These are phyloP conservation scores for Sanderia malayensis DNA, from an alignment of 30 jellyfish, hydroid and myxozoan genomes.

Conservation along the genomic window DNA sequence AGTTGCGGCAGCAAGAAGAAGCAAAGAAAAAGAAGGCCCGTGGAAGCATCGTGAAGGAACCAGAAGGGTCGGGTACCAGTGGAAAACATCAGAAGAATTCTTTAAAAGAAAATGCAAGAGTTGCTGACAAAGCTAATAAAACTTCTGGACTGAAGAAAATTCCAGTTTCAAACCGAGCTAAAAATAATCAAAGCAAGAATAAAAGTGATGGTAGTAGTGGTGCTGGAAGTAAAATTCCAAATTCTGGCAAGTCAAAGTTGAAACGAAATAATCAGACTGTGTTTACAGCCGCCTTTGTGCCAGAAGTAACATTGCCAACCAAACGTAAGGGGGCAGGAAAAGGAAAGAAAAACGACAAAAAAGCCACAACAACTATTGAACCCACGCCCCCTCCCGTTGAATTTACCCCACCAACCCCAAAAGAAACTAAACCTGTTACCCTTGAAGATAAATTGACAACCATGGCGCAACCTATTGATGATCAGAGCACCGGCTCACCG, in stretches of 20 bases:
- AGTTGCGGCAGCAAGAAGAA: not conserved
- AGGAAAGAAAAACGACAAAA: not conserved
- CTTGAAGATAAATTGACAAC: conserved; percentile 40
- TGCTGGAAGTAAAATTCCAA: not conserved
- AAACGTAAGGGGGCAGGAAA: not conserved
- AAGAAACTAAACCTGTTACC: conserved; percentile 30
- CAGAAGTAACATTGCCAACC: not conserved
- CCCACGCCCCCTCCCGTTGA: conserved; percentile 17
- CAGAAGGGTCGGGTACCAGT: not conserved
- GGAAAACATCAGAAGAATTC: not conserved
- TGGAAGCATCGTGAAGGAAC: not conserved
- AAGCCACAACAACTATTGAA: not conserved
- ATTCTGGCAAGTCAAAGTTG: not conserved
- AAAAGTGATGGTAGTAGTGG: not conserved
- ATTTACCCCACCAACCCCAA: not conserved
- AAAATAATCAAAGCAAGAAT: not conserved
- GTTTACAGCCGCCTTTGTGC: not conserved
- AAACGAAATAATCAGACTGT: not conserved
- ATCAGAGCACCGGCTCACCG: conserved; percentile 12
- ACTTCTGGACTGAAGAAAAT: not conserved
- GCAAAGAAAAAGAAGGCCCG: not conserved
- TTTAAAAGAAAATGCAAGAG: not conserved
- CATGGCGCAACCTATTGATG: conserved; percentile 36
- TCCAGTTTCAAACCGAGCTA: not conserved
- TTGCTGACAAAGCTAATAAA: not conserved